A percentile compares a stretch with the other conserved stretches of the same genome.
Evolutionary conservation across 2,888 invertebrate genomes (phyloP).

Genomic region (Phortica okadai): DNA sequence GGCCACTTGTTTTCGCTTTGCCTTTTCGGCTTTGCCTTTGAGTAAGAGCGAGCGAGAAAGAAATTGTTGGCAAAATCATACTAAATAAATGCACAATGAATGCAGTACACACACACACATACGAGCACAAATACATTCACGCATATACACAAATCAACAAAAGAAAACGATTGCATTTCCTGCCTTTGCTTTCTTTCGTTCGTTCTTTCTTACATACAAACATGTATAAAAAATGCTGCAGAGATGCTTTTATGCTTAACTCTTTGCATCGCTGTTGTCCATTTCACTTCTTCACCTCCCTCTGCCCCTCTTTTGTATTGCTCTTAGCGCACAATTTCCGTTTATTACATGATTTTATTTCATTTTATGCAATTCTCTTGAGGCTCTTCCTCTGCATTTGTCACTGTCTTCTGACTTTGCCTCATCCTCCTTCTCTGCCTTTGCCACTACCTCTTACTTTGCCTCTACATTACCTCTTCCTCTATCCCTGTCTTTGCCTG

Average conservation of each 20-base stretch:
- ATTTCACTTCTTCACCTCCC: no score
- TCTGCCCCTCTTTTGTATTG: no score
- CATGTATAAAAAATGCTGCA: no score
- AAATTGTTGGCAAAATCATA: constrained; percentile 3
- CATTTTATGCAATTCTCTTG: constrained; percentile 14
- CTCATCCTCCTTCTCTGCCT: no score
- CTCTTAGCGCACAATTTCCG: constrained; percentile 10
- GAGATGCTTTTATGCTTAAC: background rate
- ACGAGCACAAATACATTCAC: background rate
- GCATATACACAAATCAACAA: background rate
- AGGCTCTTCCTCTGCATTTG: background rate
- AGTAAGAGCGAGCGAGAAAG: background rate
- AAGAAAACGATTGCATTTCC: background rate
- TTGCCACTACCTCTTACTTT: no score
- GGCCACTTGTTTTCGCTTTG: background rate
- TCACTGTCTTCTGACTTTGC: no score
- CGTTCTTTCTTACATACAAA: no score
- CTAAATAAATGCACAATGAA: constrained; percentile 19
- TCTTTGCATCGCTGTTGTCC: background rate
- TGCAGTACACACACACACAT: background rate
- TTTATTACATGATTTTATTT: constrained; percentile 16
- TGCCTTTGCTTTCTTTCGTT: background rate
- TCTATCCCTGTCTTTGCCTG: background rate
- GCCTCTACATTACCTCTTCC: no score
- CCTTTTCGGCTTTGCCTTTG: background rate